Percentiles rank a stretch among this genome's conserved stretches.
These are phyloP conservation scores for Cantharis rustica DNA, from an alignment of 2,888 invertebrate species.

Conservation along the genomic window DNA sequence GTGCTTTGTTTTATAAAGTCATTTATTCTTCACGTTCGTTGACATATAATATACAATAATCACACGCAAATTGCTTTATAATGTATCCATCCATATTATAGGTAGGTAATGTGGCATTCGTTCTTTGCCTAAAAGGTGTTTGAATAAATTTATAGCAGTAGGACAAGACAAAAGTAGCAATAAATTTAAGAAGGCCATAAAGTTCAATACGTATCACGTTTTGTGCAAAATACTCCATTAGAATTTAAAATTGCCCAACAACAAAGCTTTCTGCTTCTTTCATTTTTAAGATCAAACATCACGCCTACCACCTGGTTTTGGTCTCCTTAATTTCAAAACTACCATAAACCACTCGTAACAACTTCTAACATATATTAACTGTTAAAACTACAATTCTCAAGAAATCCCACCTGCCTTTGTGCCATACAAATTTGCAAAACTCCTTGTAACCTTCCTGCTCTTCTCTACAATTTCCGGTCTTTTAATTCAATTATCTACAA, in stretches of 20 bases:
- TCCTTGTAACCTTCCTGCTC: constrained; percentile 13
- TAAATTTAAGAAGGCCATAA: constrained; percentile 23
- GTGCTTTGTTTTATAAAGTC: constrained; percentile 27
- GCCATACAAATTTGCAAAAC: constrained; percentile 31
- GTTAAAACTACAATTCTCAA: constrained; percentile 38
- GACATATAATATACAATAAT: constrained; percentile 23
- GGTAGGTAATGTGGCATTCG: neutral
- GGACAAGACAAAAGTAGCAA: neutral
- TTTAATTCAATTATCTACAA: constrained; percentile 10
- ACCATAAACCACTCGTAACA: constrained; percentile 40
- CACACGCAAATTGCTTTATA: constrained; percentile 27
- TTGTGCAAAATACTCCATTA: neutral
- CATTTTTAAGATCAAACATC: constrained; percentile 37
- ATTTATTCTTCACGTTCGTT: constrained; percentile 24
- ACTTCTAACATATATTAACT: constrained; percentile 29
- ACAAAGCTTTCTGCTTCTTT: constrained; percentile 28
- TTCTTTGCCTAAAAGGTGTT: neutral
- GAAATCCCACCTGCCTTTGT: constrained; percentile 38
- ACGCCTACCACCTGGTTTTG: constrained; percentile 45
- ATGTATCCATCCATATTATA: constrained; percentile 4
- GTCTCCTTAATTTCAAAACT: constrained; percentile 31
- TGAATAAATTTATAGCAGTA: no score
- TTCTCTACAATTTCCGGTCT: constrained; percentile 29
- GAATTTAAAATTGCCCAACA: constrained; percentile 15
- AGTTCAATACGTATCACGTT: neutral